Percentiles rank a stretch among this genome's conserved stretches.
phyloP scores from a whole-genome alignment of 2,113 vertebrate species.

The Etia nguti region DNA sequence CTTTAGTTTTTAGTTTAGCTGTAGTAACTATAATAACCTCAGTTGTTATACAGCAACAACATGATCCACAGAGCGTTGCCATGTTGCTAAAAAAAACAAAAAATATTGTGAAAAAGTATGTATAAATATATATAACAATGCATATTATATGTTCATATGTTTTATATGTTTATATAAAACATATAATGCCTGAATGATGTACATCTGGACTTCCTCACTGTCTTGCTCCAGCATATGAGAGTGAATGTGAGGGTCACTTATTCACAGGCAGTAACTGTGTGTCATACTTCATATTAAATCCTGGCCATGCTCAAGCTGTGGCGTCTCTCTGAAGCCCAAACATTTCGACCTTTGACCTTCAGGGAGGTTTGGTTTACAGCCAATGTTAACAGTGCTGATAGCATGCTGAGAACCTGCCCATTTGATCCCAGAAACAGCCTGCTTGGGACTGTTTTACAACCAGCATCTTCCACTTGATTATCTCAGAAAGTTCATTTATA shows the following conservation, averaged over 20 bases:
- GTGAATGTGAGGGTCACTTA: slow-evolving; percentile 32
- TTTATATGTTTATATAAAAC: background rate
- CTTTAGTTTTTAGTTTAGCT: background rate
- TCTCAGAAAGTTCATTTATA: slow-evolving; percentile 3
- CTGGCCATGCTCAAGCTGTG: slow-evolving; percentile 40
- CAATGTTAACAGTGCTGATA: slow-evolving; percentile 58
- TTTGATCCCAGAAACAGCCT: slow-evolving; percentile 46
- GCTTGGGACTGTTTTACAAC: slow-evolving; percentile 28
- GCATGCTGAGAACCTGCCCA: slow-evolving; percentile 54
- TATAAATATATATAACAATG: background rate
- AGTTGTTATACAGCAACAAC: background rate
- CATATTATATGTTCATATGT: background rate
- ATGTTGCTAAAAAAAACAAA: background rate
- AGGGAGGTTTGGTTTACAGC: slow-evolving; percentile 61
- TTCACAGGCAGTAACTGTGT: slow-evolving; percentile 46
- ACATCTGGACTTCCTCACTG: background rate
- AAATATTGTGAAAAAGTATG: background rate
- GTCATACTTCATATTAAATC: slow-evolving; percentile 59
- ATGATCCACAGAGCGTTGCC: background rate
- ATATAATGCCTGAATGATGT: background rate
- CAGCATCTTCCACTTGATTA: slow-evolving; percentile 4
- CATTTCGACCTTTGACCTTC: slow-evolving; percentile 68
- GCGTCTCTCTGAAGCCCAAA: slow-evolving; percentile 69
- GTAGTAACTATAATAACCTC: background rate
- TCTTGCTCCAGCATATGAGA: background rate